These are phyloP conservation scores for Varecia variegata DNA, from an alignment of 2,797 vertebrate species.

Conservation along the genomic window DNA sequence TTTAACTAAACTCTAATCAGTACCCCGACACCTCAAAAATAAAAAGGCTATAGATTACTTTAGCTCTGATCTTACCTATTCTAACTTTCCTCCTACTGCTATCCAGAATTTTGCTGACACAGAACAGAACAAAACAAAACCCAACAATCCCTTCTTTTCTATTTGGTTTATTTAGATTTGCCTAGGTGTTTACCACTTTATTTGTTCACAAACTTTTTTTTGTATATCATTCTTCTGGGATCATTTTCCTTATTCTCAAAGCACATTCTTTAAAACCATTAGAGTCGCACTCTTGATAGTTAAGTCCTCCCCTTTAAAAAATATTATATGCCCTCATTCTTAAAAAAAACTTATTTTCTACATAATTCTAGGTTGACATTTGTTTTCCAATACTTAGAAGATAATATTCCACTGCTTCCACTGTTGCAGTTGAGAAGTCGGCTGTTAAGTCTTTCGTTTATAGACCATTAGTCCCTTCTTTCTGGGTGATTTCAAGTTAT, in stretches of 20 bases:
- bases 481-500: background rate
- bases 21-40: background rate
- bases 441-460: background rate
- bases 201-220: background rate
- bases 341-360: background rate
- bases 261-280: background rate
- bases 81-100: background rate
- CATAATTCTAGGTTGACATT: background rate
- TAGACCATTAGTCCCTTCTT: background rate
- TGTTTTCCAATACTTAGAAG: background rate
- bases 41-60: background rate
- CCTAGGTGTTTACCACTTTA: background rate
- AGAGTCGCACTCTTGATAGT: background rate
- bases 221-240: background rate
- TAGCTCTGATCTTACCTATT: background rate
- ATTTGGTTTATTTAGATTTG: slow-evolving; percentile 1
- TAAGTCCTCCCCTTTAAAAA: background rate
- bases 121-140: background rate
- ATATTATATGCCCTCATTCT: background rate
- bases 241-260: background rate
- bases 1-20: background rate
- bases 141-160: background rate
- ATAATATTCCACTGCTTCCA: background rate
- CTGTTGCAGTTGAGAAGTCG: background rate
- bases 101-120: background rate